phyloP scores from a whole-genome alignment of 2,797 vertebrate genomes.

The Potorous gilbertii region DNA sequence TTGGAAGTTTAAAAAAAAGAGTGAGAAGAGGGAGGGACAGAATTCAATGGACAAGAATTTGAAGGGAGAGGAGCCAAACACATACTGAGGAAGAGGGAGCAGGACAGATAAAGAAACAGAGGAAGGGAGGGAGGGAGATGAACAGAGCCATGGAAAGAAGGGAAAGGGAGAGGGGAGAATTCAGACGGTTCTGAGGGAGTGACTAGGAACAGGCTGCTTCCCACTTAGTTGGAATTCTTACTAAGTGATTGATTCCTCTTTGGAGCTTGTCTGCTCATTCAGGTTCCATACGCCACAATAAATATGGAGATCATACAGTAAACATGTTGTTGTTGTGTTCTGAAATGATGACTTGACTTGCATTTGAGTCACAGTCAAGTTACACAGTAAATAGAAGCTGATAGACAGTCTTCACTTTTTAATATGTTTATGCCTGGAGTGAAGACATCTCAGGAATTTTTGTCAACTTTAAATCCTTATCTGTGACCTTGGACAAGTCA shows the following conservation, averaged over 20 bases:
- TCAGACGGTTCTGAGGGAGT: neutral
- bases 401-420: neutral
- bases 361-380: neutral
- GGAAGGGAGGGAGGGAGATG: neutral
- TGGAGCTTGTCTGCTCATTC: neutral
- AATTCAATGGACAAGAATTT: conserved; percentile 6
- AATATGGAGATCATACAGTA: neutral
- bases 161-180: neutral
- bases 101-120: neutral
- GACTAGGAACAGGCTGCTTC: neutral
- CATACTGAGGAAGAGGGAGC: neutral
- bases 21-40: conserved; percentile 3
- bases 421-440: neutral
- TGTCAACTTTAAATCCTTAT: neutral
- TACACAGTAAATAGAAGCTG: neutral
- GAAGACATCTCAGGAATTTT: neutral
- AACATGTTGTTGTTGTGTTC: neutral
- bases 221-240: neutral
- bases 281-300: neutral
- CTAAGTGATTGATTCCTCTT: neutral
- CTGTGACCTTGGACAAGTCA: neutral
- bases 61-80: neutral
- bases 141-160: neutral
- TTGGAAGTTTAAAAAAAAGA: conserved; percentile 12
- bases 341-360: too few relatives aligned